Evolutionary conservation across 2,113 vertebrate genomes (phyloP).

Genomic region (Mormoops blainvillei): DNA sequence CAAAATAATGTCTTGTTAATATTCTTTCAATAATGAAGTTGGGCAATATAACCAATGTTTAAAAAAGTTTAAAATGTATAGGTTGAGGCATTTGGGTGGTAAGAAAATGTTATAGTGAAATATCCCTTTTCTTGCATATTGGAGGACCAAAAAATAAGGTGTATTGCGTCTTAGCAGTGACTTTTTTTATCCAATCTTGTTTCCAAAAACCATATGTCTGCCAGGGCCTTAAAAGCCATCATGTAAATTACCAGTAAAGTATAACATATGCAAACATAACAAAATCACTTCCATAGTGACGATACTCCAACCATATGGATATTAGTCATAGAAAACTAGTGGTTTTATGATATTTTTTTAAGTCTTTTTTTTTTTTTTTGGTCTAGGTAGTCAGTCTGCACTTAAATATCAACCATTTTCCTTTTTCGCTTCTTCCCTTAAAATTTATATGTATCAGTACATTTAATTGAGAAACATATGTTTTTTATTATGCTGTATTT

Average conservation of each 20-base stretch:
- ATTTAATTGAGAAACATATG: constrained; percentile 89
- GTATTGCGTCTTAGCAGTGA: constrained; percentile 85
- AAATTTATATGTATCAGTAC: constrained; percentile 90
- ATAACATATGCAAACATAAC: constrained; percentile 84
- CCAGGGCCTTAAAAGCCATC: constrained; percentile 88
- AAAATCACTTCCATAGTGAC: constrained; percentile 84
- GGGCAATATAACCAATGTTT: constrained; percentile 88
- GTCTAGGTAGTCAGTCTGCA: constrained; percentile 85
- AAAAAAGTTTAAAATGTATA: constrained; percentile 84
- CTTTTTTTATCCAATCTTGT: constrained; percentile 80
- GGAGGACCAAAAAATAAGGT: constrained; percentile 88
- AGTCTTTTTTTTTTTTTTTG: constrained; percentile 80
- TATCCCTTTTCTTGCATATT: constrained; percentile 86
- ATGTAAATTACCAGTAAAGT: constrained; percentile 87
- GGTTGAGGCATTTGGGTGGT: constrained; percentile 85
- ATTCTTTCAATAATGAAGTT: constrained; percentile 85
- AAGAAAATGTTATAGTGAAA: constrained; percentile 81
- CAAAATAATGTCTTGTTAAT: constrained; percentile 94
- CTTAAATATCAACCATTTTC: constrained; percentile 88
- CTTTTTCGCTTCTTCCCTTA: constrained; percentile 86
- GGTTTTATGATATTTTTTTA: constrained; percentile 82
- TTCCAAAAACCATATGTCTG: constrained; percentile 83
- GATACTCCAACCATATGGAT: constrained; percentile 82
- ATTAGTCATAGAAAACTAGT: constrained; percentile 86
- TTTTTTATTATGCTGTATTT: constrained; percentile 90